Evolutionary conservation across 2,888 invertebrate genomes (phyloP).

Genomic region (Athrips mouffetella): DNA sequence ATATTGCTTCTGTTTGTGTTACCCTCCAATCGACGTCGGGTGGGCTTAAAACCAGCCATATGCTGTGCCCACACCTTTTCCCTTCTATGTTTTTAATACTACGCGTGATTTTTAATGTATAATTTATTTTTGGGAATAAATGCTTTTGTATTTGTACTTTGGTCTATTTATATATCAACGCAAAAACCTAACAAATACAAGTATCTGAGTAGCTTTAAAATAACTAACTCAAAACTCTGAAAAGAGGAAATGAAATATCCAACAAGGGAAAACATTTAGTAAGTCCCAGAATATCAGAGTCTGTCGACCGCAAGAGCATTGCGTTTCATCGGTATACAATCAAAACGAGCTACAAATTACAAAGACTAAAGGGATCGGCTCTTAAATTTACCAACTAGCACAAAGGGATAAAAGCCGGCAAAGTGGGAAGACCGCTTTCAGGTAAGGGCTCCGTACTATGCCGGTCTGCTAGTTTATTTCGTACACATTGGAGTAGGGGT

Average conservation of each 20-base stretch:
- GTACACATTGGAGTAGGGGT: not conserved
- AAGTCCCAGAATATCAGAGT: slow-evolving; percentile 26
- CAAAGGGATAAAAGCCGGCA: slow-evolving; percentile 52
- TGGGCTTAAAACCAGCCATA: too few relatives aligned
- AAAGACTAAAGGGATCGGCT: slow-evolving; percentile 55
- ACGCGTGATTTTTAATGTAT: too few relatives aligned
- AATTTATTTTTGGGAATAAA: too few relatives aligned
- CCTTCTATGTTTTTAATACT: too few relatives aligned
- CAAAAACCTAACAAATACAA: too few relatives aligned
- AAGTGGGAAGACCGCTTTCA: not conserved
- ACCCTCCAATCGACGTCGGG: too few relatives aligned
- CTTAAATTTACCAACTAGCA: slow-evolving; percentile 59
- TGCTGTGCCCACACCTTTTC: too few relatives aligned
- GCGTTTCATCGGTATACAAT: slow-evolving; percentile 47
- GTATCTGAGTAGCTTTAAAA: too few relatives aligned
- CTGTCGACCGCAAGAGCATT: slow-evolving; percentile 38
- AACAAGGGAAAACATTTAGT: slow-evolving; percentile 35
- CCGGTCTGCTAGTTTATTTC: not conserved
- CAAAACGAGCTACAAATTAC: slow-evolving; percentile 56
- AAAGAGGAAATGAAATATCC: slow-evolving; percentile 13
- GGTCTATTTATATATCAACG: too few relatives aligned
- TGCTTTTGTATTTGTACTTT: too few relatives aligned
- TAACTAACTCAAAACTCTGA: too few relatives aligned
- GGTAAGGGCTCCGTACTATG: not conserved
- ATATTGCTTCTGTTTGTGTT: too few relatives aligned